These are phyloP conservation scores for Danio kyathit DNA, from an alignment of 2,797 vertebrate genomes.

Conservation along the genomic window DNA sequence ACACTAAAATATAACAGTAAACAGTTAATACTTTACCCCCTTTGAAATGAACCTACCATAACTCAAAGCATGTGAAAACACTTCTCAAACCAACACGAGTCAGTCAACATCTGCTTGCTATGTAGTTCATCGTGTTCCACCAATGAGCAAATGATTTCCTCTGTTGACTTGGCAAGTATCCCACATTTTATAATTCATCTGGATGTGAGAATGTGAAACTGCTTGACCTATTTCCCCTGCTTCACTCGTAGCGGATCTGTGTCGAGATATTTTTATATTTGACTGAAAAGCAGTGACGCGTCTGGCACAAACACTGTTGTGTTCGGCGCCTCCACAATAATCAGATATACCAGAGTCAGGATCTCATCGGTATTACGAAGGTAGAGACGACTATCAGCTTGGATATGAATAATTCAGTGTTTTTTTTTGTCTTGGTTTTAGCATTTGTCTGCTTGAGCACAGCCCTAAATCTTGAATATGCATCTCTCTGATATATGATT, in stretches of 20 bases:
- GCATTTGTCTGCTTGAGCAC: conserved; percentile 13
- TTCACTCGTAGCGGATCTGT: conserved; percentile 5
- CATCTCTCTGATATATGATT: background rate
- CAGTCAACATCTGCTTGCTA: background rate
- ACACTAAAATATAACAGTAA: too few relatives aligned
- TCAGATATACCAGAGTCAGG: conserved; percentile 6
- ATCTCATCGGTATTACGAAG: background rate
- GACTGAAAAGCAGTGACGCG: background rate
- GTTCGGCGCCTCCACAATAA: background rate
- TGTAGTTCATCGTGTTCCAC: background rate
- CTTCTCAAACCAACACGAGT: too few relatives aligned
- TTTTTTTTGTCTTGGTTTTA: conserved; percentile 9
- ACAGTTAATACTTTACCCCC: too few relatives aligned
- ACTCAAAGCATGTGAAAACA: too few relatives aligned
- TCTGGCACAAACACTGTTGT: background rate
- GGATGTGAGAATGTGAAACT: background rate
- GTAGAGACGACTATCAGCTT: background rate
- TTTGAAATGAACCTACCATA: too few relatives aligned
- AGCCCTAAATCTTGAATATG: conserved; percentile 1
- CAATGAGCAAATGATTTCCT: background rate
- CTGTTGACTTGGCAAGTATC: background rate
- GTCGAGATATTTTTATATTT: conserved; percentile 25
- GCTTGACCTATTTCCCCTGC: conserved; percentile 17
- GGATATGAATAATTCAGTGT: conserved; percentile 45
- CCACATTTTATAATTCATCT: background rate